A percentile compares a stretch with the other conserved stretches of the same genome.
Conservation (phyloP, 2,797 vertebrate species). For the Acipenser oxyrinchus region DNA sequence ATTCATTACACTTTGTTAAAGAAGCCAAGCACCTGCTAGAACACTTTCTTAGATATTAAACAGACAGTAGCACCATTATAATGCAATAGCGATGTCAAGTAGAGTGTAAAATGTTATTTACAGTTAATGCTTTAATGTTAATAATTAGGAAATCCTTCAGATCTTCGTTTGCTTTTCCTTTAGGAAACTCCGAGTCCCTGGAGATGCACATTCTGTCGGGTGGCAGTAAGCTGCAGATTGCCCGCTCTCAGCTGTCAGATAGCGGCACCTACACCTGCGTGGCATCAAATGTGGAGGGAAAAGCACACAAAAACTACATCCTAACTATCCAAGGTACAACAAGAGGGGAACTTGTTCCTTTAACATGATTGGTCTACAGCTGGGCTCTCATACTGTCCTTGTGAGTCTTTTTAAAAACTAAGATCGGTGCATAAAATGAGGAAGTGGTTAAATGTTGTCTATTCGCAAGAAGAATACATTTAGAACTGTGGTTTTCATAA, state of each 20-base stretch:
- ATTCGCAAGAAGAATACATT: no score
- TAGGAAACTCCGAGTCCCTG: constrained; percentile 77
- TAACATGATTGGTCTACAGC: neutral
- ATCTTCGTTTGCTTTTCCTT: no score
- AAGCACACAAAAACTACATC: constrained; percentile 73
- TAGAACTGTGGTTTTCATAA: no score
- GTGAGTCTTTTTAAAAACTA: no score
- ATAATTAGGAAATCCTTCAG: no score
- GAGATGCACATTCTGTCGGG: constrained; percentile 87
- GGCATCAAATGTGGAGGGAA: constrained; percentile 83
- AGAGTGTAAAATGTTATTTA: neutral
- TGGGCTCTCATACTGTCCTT: no score
- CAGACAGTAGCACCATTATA: neutral
- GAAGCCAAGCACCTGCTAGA: no score
- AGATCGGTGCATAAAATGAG: no score
- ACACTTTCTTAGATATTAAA: neutral
- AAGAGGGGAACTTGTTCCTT: no score
- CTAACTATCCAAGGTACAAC: constrained; percentile 79
- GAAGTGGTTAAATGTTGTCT: no score
- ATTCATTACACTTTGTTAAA: no score
- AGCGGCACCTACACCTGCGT: constrained; percentile 78
- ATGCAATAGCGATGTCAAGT: neutral
- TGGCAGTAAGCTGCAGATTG: constrained; percentile 84
- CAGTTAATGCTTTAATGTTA: neutral
- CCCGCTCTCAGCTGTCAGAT: constrained; percentile 73